Evolutionary conservation across 2,113 vertebrate species (phyloP).

Genomic region (Thoracochromis brauschi): DNA sequence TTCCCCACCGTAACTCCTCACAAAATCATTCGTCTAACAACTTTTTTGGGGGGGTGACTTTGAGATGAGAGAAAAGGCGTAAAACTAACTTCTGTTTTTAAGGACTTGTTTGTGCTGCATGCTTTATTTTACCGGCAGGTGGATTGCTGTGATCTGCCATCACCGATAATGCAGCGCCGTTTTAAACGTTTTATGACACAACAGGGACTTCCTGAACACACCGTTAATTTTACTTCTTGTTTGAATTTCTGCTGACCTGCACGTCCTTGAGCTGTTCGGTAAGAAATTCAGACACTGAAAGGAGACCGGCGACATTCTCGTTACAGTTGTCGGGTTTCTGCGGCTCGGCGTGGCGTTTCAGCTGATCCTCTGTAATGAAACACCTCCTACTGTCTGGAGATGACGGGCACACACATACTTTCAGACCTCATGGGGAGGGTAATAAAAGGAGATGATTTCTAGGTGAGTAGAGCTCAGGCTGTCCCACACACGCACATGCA

Average conservation of each 20-base stretch:
- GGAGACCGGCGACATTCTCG: neutral
- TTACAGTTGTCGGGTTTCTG: neutral
- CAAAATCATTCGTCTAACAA: neutral
- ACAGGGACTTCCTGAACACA: neutral
- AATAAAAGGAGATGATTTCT: neutral
- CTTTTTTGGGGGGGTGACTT: neutral
- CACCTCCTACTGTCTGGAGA: slow-evolving; percentile 2
- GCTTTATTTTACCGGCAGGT: neutral
- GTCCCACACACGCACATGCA: neutral
- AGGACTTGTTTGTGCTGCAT: neutral
- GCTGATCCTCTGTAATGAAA: slow-evolving; percentile 27
- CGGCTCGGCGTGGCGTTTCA: neutral
- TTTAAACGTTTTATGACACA: neutral
- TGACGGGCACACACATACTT: neutral
- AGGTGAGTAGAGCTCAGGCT: neutral
- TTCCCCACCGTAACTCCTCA: rapidly evolving
- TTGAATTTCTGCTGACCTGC: neutral
- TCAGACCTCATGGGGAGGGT: neutral
- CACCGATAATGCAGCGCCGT: too few species aligned
- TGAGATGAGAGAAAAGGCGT: neutral
- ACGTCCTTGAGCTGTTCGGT: neutral
- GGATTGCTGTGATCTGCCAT: neutral
- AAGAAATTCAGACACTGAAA: neutral
- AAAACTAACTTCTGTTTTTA: neutral
- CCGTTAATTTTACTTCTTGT: neutral